A percentile compares a stretch with the other conserved stretches of the same genome.
Evolutionary conservation across 1,140 invertebrate genomes (phyloP).

Genomic region (Coenobita brevimanus): DNA sequence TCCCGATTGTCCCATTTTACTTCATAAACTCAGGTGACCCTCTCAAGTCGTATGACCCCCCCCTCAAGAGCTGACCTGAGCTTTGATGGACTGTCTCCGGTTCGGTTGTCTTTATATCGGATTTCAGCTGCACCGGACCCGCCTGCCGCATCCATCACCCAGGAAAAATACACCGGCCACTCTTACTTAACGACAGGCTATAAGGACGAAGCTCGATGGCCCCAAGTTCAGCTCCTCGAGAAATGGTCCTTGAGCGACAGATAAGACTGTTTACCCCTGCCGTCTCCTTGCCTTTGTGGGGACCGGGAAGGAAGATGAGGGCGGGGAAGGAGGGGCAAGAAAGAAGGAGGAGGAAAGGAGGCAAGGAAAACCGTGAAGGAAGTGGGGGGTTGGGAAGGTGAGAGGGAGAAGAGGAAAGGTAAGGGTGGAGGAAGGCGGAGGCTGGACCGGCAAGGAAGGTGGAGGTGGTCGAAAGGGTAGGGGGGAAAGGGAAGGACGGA

Average conservation of each 20-base stretch:
- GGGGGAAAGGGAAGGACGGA: too few species aligned
- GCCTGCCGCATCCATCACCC: slow-evolving; percentile 24
- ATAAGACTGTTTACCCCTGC: slow-evolving; percentile 53
- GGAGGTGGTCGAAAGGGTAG: background rate
- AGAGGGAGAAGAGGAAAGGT: background rate
- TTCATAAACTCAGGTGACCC: slow-evolving; percentile 42
- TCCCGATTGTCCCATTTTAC: background rate
- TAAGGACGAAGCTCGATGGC: background rate
- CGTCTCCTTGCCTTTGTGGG: slow-evolving; percentile 35
- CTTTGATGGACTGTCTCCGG: slow-evolving; percentile 53
- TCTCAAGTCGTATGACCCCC: slow-evolving; percentile 27
- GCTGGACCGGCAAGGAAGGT: background rate
- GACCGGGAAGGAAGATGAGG: background rate
- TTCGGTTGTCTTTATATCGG: slow-evolving; percentile 42
- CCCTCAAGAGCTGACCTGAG: slow-evolving; percentile 10
- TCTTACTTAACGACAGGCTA: background rate
- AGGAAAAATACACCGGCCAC: background rate
- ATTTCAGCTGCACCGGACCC: slow-evolving; percentile 3
- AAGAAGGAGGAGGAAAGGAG: background rate
- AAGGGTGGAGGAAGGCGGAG: background rate
- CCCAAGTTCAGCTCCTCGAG: slow-evolving; percentile 21
- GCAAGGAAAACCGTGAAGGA: background rate
- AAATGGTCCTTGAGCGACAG: slow-evolving; percentile 50
- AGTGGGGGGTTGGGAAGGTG: background rate
- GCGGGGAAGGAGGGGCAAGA: background rate